Evolutionary conservation across 2,113 vertebrate genomes (phyloP).

Genomic region (Dinomys branickii): DNA sequence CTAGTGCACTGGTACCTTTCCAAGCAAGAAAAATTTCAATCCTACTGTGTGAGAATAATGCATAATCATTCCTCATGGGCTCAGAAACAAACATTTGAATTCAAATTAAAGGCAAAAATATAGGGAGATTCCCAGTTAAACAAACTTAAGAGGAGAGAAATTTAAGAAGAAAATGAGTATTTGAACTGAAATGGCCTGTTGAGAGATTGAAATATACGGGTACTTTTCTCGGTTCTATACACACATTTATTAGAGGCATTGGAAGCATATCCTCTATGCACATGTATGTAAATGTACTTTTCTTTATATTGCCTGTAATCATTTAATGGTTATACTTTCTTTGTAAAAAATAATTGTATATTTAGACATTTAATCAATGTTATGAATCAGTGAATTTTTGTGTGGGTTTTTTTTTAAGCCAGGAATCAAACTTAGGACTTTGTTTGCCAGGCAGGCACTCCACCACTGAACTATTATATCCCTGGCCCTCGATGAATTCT

Average conservation of each 20-base stretch:
- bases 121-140: background rate
- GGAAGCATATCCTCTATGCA: background rate
- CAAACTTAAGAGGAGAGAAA: background rate
- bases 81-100: background rate
- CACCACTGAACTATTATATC: too few species aligned
- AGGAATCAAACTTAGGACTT: too few species aligned
- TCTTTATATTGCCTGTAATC: background rate
- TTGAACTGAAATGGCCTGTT: constrained; percentile 32
- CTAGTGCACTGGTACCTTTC: background rate
- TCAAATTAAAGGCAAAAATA: background rate
- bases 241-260: background rate
- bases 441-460: too few species aligned
- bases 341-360: background rate
- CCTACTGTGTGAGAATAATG: background rate
- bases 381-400: constrained; percentile 19
- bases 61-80: background rate
- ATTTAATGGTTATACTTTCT: background rate
- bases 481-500: background rate
- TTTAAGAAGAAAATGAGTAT: background rate
- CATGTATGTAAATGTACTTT: background rate
- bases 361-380: background rate
- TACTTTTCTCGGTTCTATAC: background rate
- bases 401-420: too few species aligned
- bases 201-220: background rate
- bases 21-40: background rate